Evolutionary conservation across 2,888 invertebrate genomes (phyloP), one percentile per base, ranked within the genome.

Genomic region (Nephrotoma appendiculata): DNA sequence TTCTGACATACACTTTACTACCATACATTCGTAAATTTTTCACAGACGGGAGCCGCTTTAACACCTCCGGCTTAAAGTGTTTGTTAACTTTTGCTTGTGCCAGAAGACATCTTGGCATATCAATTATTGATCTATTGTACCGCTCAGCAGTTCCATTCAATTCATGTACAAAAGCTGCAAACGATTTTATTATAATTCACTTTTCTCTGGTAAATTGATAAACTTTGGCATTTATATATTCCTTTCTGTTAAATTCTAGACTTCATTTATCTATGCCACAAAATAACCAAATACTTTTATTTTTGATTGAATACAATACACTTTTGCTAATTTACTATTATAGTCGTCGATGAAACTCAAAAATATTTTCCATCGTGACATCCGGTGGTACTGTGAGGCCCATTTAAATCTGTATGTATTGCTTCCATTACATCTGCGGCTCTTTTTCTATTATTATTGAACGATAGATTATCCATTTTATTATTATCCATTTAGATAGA

Each of bases 111-210:
- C 88, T 86, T 15, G 87, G 43, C 57, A 87, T 88, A 48, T 89
- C 88, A 88, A 88, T 88, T 12, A 88, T 52, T 52, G 87, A 85
- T 85, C 88, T 87, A 71, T 89, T 89, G 83, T 87, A 88, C 71
- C 88, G 88, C 86, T 89, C 88, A 31, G 88, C 89, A 44, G 87
- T 87, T 84, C 89, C 88, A 86, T 89, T 89, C 41, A 88, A 86
- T 86, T 89, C 88, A 87, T 88, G 88, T 85, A 88, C 88, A 86
- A 89, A 89, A 2, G 88, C 87, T 87, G 89, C 88, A 87, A 88
- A 88, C 41, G 88, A 85, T 84, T 88, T 87, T 85, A 88, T 86
- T 86, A 85, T 41, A 83, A 89, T 87, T 12, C 88, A 88, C 86
- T 89, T 88, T 41, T 88, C 87, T 52, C 86, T 71, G n/a, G 71